phyloP scores from a whole-genome alignment of 1,140 invertebrate species.

The Olivierus martensii region DNA sequence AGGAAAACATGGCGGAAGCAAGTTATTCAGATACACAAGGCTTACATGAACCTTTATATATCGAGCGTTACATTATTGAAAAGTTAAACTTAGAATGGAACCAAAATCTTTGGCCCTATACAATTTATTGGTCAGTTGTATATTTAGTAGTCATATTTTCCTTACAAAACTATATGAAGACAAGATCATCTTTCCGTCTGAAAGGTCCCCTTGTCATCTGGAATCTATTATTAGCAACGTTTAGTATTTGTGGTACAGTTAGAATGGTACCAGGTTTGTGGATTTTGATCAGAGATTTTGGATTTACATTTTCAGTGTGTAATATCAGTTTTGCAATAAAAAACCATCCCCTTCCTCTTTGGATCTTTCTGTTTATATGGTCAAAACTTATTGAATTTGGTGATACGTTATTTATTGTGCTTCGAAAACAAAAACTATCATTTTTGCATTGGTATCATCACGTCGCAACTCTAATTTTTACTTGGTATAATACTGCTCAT shows the following conservation, averaged over 20 bases:
- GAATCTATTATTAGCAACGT: constrained; percentile 81
- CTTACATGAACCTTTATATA: no score
- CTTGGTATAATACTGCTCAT: constrained; percentile 94
- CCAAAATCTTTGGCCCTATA: no score
- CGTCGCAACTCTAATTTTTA: constrained; percentile 66
- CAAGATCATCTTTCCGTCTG: no score
- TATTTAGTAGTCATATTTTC: no score
- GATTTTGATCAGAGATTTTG: constrained; percentile 67
- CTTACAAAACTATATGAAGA: no score
- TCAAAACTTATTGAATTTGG: constrained; percentile 86
- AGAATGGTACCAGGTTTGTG: constrained; percentile 76
- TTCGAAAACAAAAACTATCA: constrained; percentile 92
- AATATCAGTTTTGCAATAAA: constrained; percentile 79
- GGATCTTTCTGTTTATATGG: constrained; percentile 89
- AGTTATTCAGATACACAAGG: no score
- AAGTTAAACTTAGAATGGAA: no score
- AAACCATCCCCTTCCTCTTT: constrained; percentile 79
- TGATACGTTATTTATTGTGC: constrained; percentile 91
- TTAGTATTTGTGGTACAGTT: constrained; percentile 83
- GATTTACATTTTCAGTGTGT: constrained; percentile 87
- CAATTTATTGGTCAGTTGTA: no score
- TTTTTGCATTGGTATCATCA: constrained; percentile 86
- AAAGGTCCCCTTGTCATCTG: constrained; percentile 57
- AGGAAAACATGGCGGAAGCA: no score
- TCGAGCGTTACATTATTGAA: no score